Evolutionary conservation across 2,797 vertebrate species (phyloP).

Genomic region (Cetoscarus ocellatus): DNA sequence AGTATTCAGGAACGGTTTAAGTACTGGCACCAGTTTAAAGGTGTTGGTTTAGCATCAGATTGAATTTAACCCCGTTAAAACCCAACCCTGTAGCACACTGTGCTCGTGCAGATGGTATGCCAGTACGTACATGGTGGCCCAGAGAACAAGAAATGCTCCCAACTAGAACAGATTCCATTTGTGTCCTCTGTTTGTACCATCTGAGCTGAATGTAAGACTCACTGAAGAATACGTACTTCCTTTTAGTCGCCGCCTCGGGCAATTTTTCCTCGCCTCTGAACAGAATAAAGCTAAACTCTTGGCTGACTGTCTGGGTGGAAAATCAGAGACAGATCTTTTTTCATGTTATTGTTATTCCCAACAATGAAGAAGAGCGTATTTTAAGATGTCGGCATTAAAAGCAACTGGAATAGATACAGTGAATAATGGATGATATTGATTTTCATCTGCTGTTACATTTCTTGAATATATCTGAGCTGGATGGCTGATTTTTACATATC

Average conservation of each 20-base stretch:
- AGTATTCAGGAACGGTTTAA: too few relatives aligned
- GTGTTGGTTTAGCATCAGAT: too few relatives aligned
- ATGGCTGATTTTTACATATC: conserved; percentile 60
- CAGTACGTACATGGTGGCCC: conserved; percentile 27
- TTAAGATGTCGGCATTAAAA: conserved; percentile 48
- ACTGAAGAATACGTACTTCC: conserved; percentile 12
- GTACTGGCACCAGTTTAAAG: too few relatives aligned
- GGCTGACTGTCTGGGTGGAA: conserved; percentile 30
- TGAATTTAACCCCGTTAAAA: too few relatives aligned
- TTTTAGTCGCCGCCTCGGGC: conserved; percentile 21
- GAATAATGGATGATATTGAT: conserved; percentile 61
- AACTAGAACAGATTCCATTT: conserved; percentile 33
- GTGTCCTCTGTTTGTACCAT: conserved; percentile 25
- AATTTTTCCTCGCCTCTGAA: background rate
- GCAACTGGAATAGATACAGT: conserved; percentile 38
- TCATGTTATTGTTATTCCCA: conserved; percentile 44
- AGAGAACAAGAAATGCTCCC: conserved; percentile 29
- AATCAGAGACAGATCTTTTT: conserved; percentile 12
- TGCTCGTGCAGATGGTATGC: conserved; percentile 4
- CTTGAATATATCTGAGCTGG: conserved; percentile 30
- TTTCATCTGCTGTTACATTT: conserved; percentile 43
- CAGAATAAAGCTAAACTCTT: conserved; percentile 34
- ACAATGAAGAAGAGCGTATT: conserved; percentile 34
- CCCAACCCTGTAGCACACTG: background rate
- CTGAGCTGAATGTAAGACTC: conserved; percentile 37